A percentile compares a stretch with the other conserved stretches of the same genome.
These are phyloP conservation scores for Nemopilema nomurai DNA, from an alignment of 30 jellyfish, hydroid and myxozoan genomes.

Conservation along the genomic window DNA sequence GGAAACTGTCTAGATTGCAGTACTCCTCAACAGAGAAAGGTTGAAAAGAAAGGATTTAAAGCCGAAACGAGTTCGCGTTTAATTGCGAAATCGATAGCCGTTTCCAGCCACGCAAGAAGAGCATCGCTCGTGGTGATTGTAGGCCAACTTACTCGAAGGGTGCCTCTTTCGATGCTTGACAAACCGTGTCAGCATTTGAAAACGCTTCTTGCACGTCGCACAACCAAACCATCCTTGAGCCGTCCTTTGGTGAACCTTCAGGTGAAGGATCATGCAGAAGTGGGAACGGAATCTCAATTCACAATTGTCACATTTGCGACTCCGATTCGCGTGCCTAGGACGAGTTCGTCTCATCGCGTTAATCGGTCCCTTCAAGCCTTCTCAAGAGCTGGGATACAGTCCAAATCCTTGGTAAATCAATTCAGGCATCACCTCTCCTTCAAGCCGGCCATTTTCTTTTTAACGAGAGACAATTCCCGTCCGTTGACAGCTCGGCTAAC, in stretches of 20 bases:
- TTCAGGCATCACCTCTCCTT: not conserved
- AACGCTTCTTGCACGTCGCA: constrained; percentile 32
- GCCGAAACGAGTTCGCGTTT: too few species aligned
- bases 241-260: constrained; percentile 20
- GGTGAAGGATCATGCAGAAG: constrained; percentile 34
- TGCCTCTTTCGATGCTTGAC: constrained; percentile 37
- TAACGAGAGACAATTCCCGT: not conserved
- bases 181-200: constrained; percentile 16
- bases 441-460: not conserved
- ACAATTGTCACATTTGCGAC: constrained; percentile 46
- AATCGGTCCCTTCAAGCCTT: not conserved
- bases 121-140: too few species aligned
- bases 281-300: constrained; percentile 35
- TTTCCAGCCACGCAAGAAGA: too few species aligned
- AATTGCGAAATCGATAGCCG: too few species aligned
- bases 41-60: too few species aligned
- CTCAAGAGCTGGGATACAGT: not conserved
- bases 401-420: not conserved
- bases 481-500: too few species aligned
- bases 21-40: too few species aligned
- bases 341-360: not conserved
- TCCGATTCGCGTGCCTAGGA: not conserved
- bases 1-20: too few species aligned
- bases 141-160: constrained; percentile 11
- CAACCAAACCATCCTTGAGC: constrained; percentile 32